Base-by-base conservation (phyloP, 2,888 invertebrate species). In the Drosophila suboccidentalis region DNA sequence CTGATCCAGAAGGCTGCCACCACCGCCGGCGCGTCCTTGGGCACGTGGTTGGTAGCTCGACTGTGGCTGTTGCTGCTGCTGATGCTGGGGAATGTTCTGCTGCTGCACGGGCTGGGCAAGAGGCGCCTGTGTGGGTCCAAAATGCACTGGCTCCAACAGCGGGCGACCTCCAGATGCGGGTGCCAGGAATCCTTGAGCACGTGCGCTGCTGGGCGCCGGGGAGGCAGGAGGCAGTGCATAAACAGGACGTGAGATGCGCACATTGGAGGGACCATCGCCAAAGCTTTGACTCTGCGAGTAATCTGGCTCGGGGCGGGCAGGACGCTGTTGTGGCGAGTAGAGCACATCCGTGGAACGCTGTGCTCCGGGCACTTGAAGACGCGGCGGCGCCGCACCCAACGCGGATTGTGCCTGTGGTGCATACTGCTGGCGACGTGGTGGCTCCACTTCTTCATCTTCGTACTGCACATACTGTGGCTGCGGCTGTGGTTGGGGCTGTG, bases 1-100 rank as follows among this genome's bases (percentile, higher is more conserved):
- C 90, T 97, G 96, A 90, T 97, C 97, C 50, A 97, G 93, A 92
- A 97, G 93, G 29, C 95, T 95, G 17, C 92, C 90, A 22, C 91
- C 78, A 17, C 62, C 64, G 4, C 61, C 61, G 22, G 93, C 91
- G 32, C 92, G 87, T 26, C 91, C 89, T 38, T 79, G 82, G 0
- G 78, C 79, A 57, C 86, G 90, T 11, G 87, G 86, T 69, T 89
- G 88, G 59, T 84, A 88, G 50, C 84, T 88, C 9, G 86, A 80
- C 68, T 89, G 91, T 15, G 75, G 82, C 39, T 72, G 75, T 0
- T 65, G 89, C 70, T 89, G 91, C n/a, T 73, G 82, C 41, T 71
- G 75, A 1, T 67, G 89, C 38, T 80, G 77, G 0, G 76, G 81
- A 58, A 75, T 58, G 5, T 72, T 63, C 50, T 91, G 90, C 36